Evolutionary conservation across 2,888 invertebrate species (phyloP), one percentile per base, ranked within the genome.

Genomic region (Hirtodrosophila alboralis): DNA sequence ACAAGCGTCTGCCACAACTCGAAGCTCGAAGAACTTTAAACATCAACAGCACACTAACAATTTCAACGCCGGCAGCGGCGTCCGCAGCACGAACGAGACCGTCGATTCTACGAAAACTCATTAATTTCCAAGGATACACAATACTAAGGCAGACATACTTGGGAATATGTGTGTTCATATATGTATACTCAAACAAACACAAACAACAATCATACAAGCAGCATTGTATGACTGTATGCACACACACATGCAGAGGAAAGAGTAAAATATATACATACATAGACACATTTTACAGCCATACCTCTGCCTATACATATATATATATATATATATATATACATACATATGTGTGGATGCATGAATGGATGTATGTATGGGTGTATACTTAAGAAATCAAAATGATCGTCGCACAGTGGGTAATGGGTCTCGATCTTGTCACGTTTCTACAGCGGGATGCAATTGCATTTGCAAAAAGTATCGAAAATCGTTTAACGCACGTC

Each of bases 91-190:
- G 44, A 73, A 59, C 59, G 37, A 36, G 59, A 60, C 48, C 57
- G 70, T 68, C 53, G 53, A 66, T 79, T 79, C 84, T 72, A 74
- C 64, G 86, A 86, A 86, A 80, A 78, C 72, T 78, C 74, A 84
- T 86, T 86, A 80, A 78, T 75, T 86, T 75, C 70, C 72, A 84
- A 80, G 74, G 73, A 79, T 84, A 73, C 61, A 62, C 66, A 52
- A 54, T 34, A 59, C 67, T 33, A 49, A 30, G 37, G 43, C 49
- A 63, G 28, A 48, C 51, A 45, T 59, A 52, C 47, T 56, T 31
- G 51, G 51, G 27, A 45, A 48, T 28, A 12, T 33, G 7, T 48
- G 34, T 43, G 26, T 12, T 36, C 21, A 43, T 12, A 34, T 23
- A 6, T 12, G 36, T 16, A 38, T 12, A 30, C 14, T 3, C 13